phyloP scores from a whole-genome alignment of 1,140 invertebrate species.

The Aphaenogaster ashmeadi region DNA sequence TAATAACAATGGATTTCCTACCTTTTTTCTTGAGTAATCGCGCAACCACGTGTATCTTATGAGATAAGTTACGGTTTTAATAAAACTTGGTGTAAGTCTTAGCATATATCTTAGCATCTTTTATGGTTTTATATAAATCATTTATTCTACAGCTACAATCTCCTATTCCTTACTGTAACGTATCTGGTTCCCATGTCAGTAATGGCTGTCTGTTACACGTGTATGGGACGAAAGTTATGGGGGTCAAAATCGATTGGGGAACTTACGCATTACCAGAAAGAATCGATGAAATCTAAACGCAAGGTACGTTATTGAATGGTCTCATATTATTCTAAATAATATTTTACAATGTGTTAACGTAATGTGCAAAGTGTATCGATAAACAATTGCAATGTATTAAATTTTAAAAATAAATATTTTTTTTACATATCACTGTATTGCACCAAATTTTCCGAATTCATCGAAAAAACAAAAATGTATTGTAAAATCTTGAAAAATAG shows the following conservation, averaged over 20 bases:
- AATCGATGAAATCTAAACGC: slow-evolving; percentile 95
- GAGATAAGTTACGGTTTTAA: slow-evolving; percentile 44
- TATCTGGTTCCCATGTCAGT: slow-evolving; percentile 97
- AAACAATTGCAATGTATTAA: neutral
- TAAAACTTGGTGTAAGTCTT: slow-evolving; percentile 30
- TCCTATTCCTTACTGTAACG: slow-evolving; percentile 94
- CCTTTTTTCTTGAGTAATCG: slow-evolving; percentile 30
- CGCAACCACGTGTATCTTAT: neutral
- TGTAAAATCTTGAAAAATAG: neutral
- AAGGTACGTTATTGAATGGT: slow-evolving; percentile 90
- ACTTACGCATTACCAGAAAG: slow-evolving; percentile 93
- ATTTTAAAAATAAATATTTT: slow-evolving; percentile 4
- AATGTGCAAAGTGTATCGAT: neutral
- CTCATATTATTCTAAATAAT: neutral
- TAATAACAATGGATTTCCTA: neutral
- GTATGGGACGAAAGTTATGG: slow-evolving; percentile 93
- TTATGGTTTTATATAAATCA: slow-evolving; percentile 46
- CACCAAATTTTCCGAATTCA: neutral
- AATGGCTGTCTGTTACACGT: slow-evolving; percentile 95
- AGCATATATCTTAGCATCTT: neutral
- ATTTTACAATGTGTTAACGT: neutral
- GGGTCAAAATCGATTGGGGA: slow-evolving; percentile 96
- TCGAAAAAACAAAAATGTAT: neutral
- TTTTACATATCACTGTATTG: neutral
- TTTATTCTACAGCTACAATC: slow-evolving; percentile 92